phyloP scores from a whole-genome alignment of 37 sponge, comb jelly and placozoan genomes.

The Cliona cf. orientalis region DNA sequence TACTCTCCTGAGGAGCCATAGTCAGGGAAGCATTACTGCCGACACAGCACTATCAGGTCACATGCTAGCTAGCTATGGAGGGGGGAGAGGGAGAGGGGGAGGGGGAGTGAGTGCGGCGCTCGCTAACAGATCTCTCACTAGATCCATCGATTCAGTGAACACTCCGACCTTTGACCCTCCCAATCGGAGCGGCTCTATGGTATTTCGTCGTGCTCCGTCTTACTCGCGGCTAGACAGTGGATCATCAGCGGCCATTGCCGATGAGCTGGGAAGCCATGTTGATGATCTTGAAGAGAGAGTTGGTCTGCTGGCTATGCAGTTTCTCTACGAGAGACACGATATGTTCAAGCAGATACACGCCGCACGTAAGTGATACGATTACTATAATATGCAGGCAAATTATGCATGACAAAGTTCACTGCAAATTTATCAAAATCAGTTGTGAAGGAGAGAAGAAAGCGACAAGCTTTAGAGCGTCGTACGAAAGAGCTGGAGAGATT shows the following conservation, averaged over 20 bases:
- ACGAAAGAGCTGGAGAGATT: constrained; percentile 21
- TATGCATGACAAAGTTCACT: neutral
- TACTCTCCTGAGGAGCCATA: no score
- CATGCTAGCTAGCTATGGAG: no score
- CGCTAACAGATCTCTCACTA: neutral
- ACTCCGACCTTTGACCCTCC: constrained; percentile 11
- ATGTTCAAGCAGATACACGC: constrained; percentile 18
- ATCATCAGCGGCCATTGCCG: neutral
- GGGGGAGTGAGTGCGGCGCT: neutral
- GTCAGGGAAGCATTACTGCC: no score
- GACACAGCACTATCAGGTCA: no score
- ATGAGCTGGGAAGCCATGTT: neutral
- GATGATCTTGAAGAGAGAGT: constrained; percentile 36
- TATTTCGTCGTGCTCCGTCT: neutral
- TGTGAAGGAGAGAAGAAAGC: constrained; percentile 46
- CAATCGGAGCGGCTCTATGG: neutral
- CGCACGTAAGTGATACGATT: neutral
- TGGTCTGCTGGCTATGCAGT: constrained; percentile 9
- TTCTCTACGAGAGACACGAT: constrained; percentile 38
- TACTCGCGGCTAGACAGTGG: constrained; percentile 10
- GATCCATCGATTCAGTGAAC: constrained; percentile 1
- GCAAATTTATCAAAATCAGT: constrained; percentile 24
- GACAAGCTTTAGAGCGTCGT: constrained; percentile 42
- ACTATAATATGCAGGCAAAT: neutral
- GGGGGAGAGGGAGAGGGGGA: neutral